Evolutionary conservation across 2,888 invertebrate species (phyloP), one percentile per base, ranked within the genome.

Genomic region (Tetranychus piercei): DNA sequence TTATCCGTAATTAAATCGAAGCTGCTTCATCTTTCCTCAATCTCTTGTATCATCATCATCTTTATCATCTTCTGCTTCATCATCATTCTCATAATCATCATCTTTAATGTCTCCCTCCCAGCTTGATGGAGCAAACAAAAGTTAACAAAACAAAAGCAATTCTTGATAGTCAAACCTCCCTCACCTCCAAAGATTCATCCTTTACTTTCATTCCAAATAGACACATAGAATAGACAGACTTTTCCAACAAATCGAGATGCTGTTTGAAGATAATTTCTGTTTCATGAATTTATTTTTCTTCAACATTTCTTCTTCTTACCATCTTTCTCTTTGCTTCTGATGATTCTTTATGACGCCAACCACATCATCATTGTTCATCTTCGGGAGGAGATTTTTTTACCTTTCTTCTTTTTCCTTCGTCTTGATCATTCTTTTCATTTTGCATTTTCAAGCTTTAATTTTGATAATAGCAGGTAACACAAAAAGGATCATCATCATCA

Each of bases 1-100:
- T 55, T 55, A 55, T 55, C 55, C 55, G 55, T 55, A 55, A 55
- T 55, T 55, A 55, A 55, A 55, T 55, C 55, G 55, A 55, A 55
- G 55, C 55, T 55, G 55, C 15, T 55, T 55, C 55, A 55, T 55
- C 55, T 55, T 55, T 15, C 55, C 55, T 55, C 55, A 55, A 55
- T 15, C 55, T 55, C 55, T 15, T 15, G 9, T 15, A 55, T 55
- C 55, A 15, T 45, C 45, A 7, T 55, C 55, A 55, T 55, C 55
- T 55, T 55, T 55, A 15, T 2, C 55, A 55, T 55, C 55, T 55
- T 55, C 55, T 55, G 9, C 55, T 55, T 55, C 55, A 9, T 55
- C 55, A 9, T 55, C 55, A 9, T 55, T 55, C 55, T 55, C 55
- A 15, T 55, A 9, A 15, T 7, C 55, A 55, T 55, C 55, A 55